phyloP scores from a whole-genome alignment of 2,888 invertebrate species.

The Rhodophaea formosa region DNA sequence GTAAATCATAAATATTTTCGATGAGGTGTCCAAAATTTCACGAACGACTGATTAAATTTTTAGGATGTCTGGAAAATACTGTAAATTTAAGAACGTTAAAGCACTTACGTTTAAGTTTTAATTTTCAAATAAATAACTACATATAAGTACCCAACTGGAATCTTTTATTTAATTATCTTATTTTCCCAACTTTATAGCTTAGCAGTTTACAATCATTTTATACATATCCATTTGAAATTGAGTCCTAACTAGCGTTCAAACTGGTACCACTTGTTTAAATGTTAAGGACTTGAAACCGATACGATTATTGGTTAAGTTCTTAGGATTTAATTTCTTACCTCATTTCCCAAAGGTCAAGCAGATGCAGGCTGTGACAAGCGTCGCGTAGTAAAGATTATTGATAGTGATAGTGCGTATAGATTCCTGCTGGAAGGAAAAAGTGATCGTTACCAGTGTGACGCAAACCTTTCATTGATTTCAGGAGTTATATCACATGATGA shows the following conservation, averaged over 20 bases:
- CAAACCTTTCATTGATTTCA: no score
- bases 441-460: no score
- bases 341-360: slow-evolving; percentile 15
- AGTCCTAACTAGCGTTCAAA: slow-evolving; percentile 4
- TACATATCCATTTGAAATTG: slow-evolving; percentile 11
- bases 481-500: no score
- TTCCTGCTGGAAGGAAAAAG: no score
- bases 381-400: neutral
- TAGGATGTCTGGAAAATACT: no score
- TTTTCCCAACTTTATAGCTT: slow-evolving; percentile 5
- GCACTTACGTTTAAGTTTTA: neutral
- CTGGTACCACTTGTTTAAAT: slow-evolving; percentile 10
- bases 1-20: no score
- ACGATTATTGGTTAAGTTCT: slow-evolving; percentile 16
- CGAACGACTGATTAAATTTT: no score
- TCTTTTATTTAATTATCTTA: slow-evolving; percentile 8
- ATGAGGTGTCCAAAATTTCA: no score
- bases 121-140: neutral
- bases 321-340: slow-evolving; percentile 13
- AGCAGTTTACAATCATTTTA: slow-evolving; percentile 5
- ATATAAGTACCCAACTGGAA: neutral
- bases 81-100: no score
- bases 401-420: no score
- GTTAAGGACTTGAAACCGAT: slow-evolving; percentile 6
- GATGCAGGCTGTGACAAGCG: neutral